Conservation (phyloP, 1,140 invertebrate species). For the Euwallacea fornicatus region DNA sequence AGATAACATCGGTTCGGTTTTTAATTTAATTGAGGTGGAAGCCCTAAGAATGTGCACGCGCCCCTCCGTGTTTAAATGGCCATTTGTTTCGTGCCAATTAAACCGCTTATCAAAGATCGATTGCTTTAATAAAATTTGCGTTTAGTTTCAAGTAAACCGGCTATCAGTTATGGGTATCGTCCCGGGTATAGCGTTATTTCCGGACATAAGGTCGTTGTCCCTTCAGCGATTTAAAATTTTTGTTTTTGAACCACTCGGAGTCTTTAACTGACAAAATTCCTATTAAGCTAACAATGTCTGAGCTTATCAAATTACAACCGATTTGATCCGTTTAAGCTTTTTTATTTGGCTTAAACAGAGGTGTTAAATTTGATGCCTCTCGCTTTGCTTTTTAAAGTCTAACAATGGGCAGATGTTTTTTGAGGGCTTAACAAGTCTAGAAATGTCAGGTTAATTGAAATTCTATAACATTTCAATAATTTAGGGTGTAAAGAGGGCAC, state of each 20-base stretch:
- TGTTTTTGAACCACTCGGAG: too few relatives aligned
- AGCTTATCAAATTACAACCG: too few relatives aligned
- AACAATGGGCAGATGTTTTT: too few relatives aligned
- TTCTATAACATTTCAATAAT: too few relatives aligned
- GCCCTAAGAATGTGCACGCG: slow-evolving; percentile 13
- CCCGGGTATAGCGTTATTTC: neutral
- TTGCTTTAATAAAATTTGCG: slow-evolving; percentile 5
- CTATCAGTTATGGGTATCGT: neutral
- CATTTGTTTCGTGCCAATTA: slow-evolving; percentile 12
- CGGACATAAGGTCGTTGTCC: neutral
- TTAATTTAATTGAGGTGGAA: slow-evolving; percentile 33
- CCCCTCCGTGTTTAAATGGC: neutral
- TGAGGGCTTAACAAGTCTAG: too few relatives aligned
- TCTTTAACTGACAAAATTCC: too few relatives aligned
- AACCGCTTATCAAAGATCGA: slow-evolving; percentile 10
- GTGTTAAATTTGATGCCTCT: too few relatives aligned
- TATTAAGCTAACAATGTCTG: too few relatives aligned
- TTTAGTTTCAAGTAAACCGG: neutral
- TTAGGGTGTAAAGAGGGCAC: neutral
- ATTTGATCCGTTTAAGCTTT: too few relatives aligned
- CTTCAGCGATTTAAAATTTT: neutral
- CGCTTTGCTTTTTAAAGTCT: too few relatives aligned
- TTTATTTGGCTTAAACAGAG: too few relatives aligned
- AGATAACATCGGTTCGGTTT: slow-evolving; percentile 40
- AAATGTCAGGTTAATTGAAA: too few relatives aligned